These are phyloP conservation scores for Phylloscopus collybita DNA, from an alignment of 2,797 vertebrate genomes.

Conservation along the genomic window DNA sequence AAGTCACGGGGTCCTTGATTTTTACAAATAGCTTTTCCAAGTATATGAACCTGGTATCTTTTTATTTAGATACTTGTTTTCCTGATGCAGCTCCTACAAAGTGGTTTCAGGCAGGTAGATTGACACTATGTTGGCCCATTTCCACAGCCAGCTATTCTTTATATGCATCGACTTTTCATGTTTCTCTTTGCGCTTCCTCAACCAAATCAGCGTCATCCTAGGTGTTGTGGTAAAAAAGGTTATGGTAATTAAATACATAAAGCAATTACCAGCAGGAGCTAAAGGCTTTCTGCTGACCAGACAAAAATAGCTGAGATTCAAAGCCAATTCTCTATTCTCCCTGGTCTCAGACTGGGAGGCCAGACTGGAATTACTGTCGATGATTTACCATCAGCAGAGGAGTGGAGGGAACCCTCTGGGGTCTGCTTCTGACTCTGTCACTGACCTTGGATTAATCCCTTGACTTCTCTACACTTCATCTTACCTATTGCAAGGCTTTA, in stretches of 20 bases:
- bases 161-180: neutral
- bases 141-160: neutral
- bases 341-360: neutral
- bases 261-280: neutral
- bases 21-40: neutral
- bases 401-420: neutral
- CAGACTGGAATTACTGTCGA: neutral
- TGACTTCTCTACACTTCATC: constrained; percentile 37
- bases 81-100: neutral
- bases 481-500: constrained; percentile 22
- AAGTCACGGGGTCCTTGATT: neutral
- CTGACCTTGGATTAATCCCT: constrained; percentile 36
- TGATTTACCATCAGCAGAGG: constrained; percentile 31
- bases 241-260: neutral
- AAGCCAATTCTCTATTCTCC: neutral
- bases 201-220: neutral
- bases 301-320: neutral
- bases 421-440: neutral
- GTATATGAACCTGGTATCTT: neutral
- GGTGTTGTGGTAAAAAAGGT: neutral
- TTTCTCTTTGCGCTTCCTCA: neutral
- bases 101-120: neutral
- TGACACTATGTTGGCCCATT: neutral
- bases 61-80: neutral
- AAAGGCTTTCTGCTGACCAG: neutral